Evolutionary conservation across 1,140 invertebrate genomes (phyloP).

Genomic region (Ctenoplectra terminalis): DNA sequence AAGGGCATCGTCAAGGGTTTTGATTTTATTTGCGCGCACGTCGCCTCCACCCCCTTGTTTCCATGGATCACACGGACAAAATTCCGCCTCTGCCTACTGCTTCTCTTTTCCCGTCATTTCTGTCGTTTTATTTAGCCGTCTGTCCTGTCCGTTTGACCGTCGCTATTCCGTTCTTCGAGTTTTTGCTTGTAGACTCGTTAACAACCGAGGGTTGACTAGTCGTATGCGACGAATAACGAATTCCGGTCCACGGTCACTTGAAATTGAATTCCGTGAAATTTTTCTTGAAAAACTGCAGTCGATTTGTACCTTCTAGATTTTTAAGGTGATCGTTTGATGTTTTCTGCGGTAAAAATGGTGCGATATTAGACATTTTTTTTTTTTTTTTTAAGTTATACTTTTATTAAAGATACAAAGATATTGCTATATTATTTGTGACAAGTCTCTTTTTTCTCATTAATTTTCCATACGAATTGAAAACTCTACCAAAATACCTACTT

Average conservation of each 20-base stretch:
- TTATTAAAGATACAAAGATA: too few species aligned
- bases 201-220: background rate
- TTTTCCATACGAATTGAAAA: too few species aligned
- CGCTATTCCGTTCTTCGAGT: background rate
- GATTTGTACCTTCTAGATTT: too few species aligned
- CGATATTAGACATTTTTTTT: too few species aligned
- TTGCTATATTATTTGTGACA: too few species aligned
- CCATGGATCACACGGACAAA: background rate
- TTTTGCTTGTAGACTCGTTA: constrained; percentile 15
- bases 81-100: background rate
- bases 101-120: background rate
- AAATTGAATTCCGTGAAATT: background rate
- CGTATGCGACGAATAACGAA: constrained; percentile 20
- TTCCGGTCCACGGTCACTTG: background rate
- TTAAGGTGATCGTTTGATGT: too few species aligned
- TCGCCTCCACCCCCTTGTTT: background rate
- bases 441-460: too few species aligned
- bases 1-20: constrained; percentile 11
- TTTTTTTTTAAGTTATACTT: too few species aligned
- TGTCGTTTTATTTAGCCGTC: background rate
- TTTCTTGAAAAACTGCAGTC: too few species aligned
- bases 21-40: constrained; percentile 31
- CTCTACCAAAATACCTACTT: background rate
- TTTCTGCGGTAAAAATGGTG: too few species aligned
- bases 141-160: background rate